Percentiles rank a stretch among this genome's conserved stretches.
These are phyloP conservation scores for Scalopus aquaticus DNA, from an alignment of 2,113 vertebrate genomes.

Conservation along the genomic window DNA sequence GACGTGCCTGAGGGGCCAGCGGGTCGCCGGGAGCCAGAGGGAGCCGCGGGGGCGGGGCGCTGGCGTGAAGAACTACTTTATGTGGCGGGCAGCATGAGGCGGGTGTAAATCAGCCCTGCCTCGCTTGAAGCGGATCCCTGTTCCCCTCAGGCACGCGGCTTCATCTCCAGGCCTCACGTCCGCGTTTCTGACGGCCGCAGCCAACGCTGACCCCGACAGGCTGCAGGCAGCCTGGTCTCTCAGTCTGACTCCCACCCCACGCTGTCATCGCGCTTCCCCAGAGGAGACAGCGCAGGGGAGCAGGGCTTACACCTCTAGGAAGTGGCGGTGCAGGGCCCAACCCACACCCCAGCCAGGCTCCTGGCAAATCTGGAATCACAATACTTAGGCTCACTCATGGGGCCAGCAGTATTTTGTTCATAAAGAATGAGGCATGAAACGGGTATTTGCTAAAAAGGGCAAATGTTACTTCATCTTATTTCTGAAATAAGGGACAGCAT, in stretches of 20 bases:
- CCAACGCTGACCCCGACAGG: not conserved
- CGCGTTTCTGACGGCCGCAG: not conserved
- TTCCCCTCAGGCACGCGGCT: not conserved
- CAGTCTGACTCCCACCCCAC: too few relatives aligned
- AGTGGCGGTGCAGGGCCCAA: too few relatives aligned
- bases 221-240: too few relatives aligned
- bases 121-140: not conserved
- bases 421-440: not conserved
- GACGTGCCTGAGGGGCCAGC: too few relatives aligned
- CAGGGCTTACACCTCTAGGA: too few relatives aligned
- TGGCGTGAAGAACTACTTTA: not conserved
- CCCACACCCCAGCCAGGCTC: too few relatives aligned
- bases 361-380: fast-evolving
- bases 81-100: not conserved
- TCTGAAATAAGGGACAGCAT: not conserved
- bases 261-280: too few relatives aligned
- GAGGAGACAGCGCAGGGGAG: too few relatives aligned
- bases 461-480: not conserved
- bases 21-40: too few relatives aligned
- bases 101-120: not conserved
- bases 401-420: not conserved
- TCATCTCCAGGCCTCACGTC: not conserved
- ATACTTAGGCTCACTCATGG: not conserved
- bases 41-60: too few relatives aligned
- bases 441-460: not conserved